These are phyloP conservation scores for Eristalis arbustorum DNA, from an alignment of 2,888 invertebrate species.

Conservation along the genomic window DNA sequence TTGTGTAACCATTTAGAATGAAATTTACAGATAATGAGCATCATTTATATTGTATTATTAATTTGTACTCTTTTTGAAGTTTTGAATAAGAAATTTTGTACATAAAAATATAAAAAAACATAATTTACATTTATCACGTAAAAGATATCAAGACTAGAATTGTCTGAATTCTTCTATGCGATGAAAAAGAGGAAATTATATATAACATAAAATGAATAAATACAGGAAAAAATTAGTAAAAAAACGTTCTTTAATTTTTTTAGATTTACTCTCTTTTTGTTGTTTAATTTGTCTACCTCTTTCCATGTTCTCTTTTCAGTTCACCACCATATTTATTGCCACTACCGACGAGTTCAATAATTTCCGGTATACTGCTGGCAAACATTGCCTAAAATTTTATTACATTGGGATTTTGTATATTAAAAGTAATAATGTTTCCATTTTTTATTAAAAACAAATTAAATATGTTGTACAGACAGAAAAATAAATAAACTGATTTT, in stretches of 20 bases:
- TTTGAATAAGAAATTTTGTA: slow-evolving; percentile 75
- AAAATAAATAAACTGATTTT: slow-evolving; percentile 19
- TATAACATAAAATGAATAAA: slow-evolving; percentile 41
- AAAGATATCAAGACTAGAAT: slow-evolving; percentile 33
- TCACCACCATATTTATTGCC: slow-evolving; percentile 99
- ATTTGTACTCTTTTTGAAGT: slow-evolving; percentile 72
- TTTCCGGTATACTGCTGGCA: slow-evolving; percentile 99
- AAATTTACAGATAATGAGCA: slow-evolving; percentile 70
- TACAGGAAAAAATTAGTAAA: slow-evolving; percentile 69
- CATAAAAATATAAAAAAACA: slow-evolving; percentile 53
- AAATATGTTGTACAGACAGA: slow-evolving; percentile 17
- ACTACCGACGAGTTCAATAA: slow-evolving; percentile 99
- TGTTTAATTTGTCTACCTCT: slow-evolving; percentile 88
- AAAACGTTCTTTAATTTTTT: slow-evolving; percentile 46
- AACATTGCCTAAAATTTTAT: slow-evolving; percentile 95
- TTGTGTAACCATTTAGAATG: slow-evolving; percentile 69
- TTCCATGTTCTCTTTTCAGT: slow-evolving; percentile 99
- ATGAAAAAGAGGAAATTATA: slow-evolving; percentile 31
- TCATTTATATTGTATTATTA: slow-evolving; percentile 53
- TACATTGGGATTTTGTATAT: slow-evolving; percentile 65
- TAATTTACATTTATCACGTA: slow-evolving; percentile 12
- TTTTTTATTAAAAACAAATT: slow-evolving; percentile 24
- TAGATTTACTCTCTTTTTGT: slow-evolving; percentile 69
- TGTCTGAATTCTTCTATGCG: slow-evolving; percentile 42
- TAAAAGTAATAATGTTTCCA: slow-evolving; percentile 58